Conservation (phyloP, 2,888 invertebrate species). For the Gisinianus flammeolus region DNA sequence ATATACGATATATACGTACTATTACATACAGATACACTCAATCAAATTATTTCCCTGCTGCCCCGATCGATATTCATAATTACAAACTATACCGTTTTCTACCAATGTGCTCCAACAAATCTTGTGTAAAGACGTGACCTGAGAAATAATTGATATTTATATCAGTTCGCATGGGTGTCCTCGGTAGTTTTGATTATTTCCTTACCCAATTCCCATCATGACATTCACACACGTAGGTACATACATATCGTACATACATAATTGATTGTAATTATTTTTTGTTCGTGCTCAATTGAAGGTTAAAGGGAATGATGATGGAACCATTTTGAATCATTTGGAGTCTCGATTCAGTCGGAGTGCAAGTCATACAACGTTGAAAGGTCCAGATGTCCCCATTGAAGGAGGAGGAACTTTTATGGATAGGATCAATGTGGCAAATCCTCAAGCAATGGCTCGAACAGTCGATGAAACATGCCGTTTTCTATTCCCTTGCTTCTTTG, state of each 20-base stretch:
- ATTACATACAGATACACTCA: not conserved
- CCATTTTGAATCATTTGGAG: constrained; percentile 52
- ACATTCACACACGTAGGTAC: too few relatives aligned
- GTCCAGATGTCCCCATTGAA: constrained; percentile 44
- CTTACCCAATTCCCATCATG: too few relatives aligned
- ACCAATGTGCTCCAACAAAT: not conserved
- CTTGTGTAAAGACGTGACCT: not conserved
- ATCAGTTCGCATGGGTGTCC: too few relatives aligned
- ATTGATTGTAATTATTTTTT: too few relatives aligned
- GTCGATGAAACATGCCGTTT: constrained; percentile 46
- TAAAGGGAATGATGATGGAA: constrained; percentile 41
- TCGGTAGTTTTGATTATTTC: too few relatives aligned
- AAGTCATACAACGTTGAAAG: constrained; percentile 43
- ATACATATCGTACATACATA: too few relatives aligned
- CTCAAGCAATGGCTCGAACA: constrained; percentile 31
- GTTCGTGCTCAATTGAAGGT: constrained; percentile 17
- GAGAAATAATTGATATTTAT: not conserved
- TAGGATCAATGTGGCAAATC: constrained; percentile 1
- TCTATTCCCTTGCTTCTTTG: constrained; percentile 63
- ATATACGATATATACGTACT: not conserved
- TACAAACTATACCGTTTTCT: not conserved
- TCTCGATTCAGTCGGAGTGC: constrained; percentile 47
- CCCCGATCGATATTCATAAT: too few relatives aligned
- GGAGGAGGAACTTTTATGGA: constrained; percentile 45
- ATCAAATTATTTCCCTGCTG: not conserved